Base-by-base conservation (phyloP, 2,113 vertebrate genomes). In the Balaenoptera acutorostrata region DNA sequence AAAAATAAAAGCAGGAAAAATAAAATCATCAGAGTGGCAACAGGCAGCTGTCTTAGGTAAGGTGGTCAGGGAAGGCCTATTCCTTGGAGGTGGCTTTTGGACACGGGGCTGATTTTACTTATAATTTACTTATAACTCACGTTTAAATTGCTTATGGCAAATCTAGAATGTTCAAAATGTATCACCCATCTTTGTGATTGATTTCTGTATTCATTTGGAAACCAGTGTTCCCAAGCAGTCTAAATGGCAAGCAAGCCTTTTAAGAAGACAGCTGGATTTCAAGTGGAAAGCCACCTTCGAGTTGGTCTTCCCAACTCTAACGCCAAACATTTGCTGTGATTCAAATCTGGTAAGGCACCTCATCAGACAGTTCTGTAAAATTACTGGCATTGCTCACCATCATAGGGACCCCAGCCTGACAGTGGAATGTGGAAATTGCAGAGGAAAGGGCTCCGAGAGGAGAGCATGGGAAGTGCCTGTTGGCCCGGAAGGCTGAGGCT, bases 401-500 rank as follows among this genome's bases (percentile, higher is more conserved):
- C 29, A 1, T 0, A 0, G 23, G 66, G 90, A 23, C 71, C 41
- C 20, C 39, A 2, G 78, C n/a, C 72, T 91, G 36, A 0, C 0
- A 14, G 61, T 29, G 31, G 69, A 49, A 87, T 82, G 90, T 44
- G 17, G 74, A 52, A 29, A 21, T 0, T 25, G 6, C 55, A 87
- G 55, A 71, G 33, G 23, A 12, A 72, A 55, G 46, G 33, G 23
- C 25, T 46, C 31, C 4, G 17, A 44, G 74, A 23, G 46, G 20
- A 75, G 44, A 46, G 52, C 8, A 5, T 31, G 81, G 81, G 71
- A 33, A 6, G 21, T 23, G 33, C 49, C 64, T 41, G 13, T 74
- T 36, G 71, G 68, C 78, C 95, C 68, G 1, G n/a, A 66, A 74
- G 97, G 81, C 89, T 87, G 91, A 71, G 8, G 14, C 86, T 55